These are phyloP conservation scores for Malthinus flaveolus DNA, from an alignment of 2,888 invertebrate species.

Conservation along the genomic window DNA sequence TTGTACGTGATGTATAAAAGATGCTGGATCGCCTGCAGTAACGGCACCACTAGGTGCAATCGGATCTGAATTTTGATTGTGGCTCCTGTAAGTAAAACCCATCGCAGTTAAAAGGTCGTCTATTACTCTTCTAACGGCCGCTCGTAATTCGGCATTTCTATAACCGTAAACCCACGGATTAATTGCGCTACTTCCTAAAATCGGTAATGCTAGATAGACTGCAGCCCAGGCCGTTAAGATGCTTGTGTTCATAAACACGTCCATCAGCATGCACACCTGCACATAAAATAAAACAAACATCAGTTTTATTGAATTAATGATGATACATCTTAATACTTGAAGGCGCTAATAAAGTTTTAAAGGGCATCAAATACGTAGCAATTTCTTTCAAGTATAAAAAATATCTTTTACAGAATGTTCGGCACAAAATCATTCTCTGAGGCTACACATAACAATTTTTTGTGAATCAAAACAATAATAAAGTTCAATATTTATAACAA, in stretches of 20 bases:
- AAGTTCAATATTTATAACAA: too few species aligned
- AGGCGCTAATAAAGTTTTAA: neutral
- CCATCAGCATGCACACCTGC: constrained; percentile 59
- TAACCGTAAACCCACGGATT: constrained; percentile 71
- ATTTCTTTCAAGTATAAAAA: neutral
- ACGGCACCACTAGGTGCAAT: constrained; percentile 50
- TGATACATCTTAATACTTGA: neutral
- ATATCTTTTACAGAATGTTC: neutral
- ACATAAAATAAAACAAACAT: constrained; percentile 33
- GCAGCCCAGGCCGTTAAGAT: constrained; percentile 59
- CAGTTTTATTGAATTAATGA: neutral
- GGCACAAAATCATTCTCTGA: too few species aligned
- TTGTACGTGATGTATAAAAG: constrained; percentile 51
- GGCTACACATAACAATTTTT: too few species aligned
- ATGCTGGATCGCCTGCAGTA: constrained; percentile 51
- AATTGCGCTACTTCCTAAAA: constrained; percentile 61
- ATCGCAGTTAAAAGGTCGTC: constrained; percentile 57
- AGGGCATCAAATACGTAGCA: neutral
- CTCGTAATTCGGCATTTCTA: constrained; percentile 63
- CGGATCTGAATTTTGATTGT: constrained; percentile 43
- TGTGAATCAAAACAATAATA: too few species aligned
- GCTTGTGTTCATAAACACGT: constrained; percentile 57
- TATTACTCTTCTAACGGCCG: constrained; percentile 61
- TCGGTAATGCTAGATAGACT: constrained; percentile 62
- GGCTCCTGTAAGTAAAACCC: constrained; percentile 52